These are phyloP conservation scores for Tangara arthus DNA, from an alignment of 2,797 vertebrate species.

Conservation along the genomic window DNA sequence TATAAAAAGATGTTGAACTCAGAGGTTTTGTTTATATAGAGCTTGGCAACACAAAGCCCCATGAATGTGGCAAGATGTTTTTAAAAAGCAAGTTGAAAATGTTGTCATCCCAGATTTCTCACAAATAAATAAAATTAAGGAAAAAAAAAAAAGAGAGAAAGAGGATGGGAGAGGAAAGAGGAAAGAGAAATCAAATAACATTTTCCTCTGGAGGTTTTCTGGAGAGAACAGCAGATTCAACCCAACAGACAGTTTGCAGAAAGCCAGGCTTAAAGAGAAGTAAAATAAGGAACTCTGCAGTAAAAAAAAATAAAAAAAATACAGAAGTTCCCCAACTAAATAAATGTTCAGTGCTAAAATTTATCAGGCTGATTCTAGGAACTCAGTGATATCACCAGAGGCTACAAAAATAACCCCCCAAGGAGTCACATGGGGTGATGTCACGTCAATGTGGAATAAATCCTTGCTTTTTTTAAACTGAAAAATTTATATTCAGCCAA, in stretches of 20 bases:
- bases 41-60: not conserved
- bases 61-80: not conserved
- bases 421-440: slow-evolving; percentile 38
- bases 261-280: not conserved
- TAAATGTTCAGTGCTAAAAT: slow-evolving; percentile 6
- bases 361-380: slow-evolving; percentile 54
- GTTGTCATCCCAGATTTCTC: not conserved
- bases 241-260: not conserved
- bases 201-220: not conserved
- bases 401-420: slow-evolving; percentile 34
- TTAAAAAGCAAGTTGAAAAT: not conserved
- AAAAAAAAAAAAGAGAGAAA: no score
- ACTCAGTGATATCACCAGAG: slow-evolving; percentile 4
- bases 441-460: slow-evolving; percentile 15
- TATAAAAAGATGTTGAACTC: not conserved
- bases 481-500: not conserved
- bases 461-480: slow-evolving; percentile 18
- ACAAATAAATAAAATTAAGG: not conserved
- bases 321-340: not conserved
- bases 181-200: not conserved
- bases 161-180: not conserved
- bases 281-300: slow-evolving; percentile 11
- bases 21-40: not conserved
- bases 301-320: not conserved
- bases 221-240: not conserved